phyloP scores from a whole-genome alignment of 2,797 vertebrate species.

The Enteromius radiatus region DNA sequence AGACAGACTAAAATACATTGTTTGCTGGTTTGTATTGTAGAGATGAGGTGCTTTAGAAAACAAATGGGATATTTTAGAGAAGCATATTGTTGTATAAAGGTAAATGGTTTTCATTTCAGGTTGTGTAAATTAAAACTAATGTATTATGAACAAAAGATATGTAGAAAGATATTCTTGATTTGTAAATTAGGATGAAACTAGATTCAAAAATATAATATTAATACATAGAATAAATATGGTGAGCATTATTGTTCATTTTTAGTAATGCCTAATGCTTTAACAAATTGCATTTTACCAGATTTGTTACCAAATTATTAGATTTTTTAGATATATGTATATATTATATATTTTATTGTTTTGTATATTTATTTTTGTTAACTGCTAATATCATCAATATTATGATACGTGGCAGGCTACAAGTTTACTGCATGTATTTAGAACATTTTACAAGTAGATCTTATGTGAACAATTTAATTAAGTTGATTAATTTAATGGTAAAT shows the following conservation, averaged over 20 bases:
- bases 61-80: background rate
- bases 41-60: background rate
- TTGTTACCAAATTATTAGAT: background rate
- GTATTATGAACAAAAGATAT: background rate
- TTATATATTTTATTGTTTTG: no score
- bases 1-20: constrained; percentile 25
- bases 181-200: background rate
- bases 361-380: background rate
- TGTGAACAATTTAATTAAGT: background rate
- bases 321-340: no score
- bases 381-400: background rate
- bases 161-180: background rate
- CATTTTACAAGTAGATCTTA: background rate
- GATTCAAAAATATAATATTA: background rate
- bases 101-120: background rate
- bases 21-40: constrained; percentile 8
- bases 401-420: background rate
- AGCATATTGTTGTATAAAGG: background rate
- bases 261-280: background rate
- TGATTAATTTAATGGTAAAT: background rate
- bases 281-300: background rate
- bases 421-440: background rate
- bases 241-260: background rate
- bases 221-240: background rate
- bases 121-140: background rate